These are phyloP conservation scores for Muscina levida DNA, from an alignment of 2,888 invertebrate genomes.

Conservation along the genomic window DNA sequence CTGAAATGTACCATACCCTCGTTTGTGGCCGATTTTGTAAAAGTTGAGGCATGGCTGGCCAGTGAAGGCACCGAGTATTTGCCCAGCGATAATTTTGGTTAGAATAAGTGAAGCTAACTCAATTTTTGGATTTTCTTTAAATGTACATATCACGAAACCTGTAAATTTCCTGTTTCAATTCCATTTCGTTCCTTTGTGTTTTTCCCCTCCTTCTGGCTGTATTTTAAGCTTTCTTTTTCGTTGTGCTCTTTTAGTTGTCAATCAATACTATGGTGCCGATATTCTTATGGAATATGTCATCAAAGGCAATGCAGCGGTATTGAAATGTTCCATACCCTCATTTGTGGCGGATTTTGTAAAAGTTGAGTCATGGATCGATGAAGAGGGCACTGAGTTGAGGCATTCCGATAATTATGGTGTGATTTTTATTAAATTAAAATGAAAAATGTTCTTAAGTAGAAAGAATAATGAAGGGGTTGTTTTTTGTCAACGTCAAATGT, in stretches of 20 bases:
- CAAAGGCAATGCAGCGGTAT: conserved; percentile 85
- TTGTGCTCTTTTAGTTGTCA: conserved; percentile 82
- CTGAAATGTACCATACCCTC: conserved; percentile 94
- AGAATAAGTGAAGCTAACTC: conserved; percentile 1
- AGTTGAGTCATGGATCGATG: conserved; percentile 86
- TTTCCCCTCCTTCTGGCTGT: conserved; percentile 24
- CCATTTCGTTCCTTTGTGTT: conserved; percentile 32
- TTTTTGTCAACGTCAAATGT: conserved; percentile 31
- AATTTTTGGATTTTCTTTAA: neutral
- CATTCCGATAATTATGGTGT: conserved; percentile 81
- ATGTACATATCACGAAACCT: neutral
- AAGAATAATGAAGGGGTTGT: conserved; percentile 52
- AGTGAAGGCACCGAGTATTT: conserved; percentile 86
- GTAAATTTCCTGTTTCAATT: conserved; percentile 23
- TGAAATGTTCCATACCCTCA: conserved; percentile 88
- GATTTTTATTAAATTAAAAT: conserved; percentile 31
- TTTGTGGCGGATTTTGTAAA: conserved; percentile 88
- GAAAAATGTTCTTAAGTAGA: neutral
- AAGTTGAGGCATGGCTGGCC: conserved; percentile 90
- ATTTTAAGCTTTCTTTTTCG: conserved; percentile 25
- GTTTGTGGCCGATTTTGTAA: conserved; percentile 94
- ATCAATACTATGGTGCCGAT: conserved; percentile 87
- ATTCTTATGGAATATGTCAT: conserved; percentile 88
- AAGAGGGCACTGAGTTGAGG: conserved; percentile 82
- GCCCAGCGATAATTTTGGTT: conserved; percentile 87